Evolutionary conservation across 1,140 invertebrate species (phyloP).

Genomic region (Drosophila orosa): DNA sequence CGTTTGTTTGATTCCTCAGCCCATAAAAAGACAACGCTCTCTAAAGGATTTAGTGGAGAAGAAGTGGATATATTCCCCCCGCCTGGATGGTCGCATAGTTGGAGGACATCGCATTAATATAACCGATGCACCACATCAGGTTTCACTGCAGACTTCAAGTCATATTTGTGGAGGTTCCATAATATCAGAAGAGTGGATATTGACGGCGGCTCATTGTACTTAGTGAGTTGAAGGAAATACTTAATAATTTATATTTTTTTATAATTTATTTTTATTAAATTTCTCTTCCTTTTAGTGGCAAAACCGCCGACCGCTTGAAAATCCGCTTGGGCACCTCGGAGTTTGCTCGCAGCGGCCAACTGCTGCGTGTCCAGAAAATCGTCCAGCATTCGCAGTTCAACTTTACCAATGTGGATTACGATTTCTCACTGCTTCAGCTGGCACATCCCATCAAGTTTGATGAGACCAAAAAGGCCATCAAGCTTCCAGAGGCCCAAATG

Average conservation of each 20-base stretch:
- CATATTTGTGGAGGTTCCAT: slow-evolving; percentile 89
- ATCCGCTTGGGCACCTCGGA: slow-evolving; percentile 74
- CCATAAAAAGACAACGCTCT: slow-evolving; percentile 59
- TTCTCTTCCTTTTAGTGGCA: slow-evolving; percentile 54
- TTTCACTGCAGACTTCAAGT: slow-evolving; percentile 81
- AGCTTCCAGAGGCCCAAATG: slow-evolving; percentile 62
- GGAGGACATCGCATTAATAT: slow-evolving; percentile 84
- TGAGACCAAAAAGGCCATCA: slow-evolving; percentile 64
- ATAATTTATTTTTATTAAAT: not conserved
- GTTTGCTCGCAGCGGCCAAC: slow-evolving; percentile 61
- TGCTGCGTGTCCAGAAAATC: slow-evolving; percentile 68
- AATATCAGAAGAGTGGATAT: slow-evolving; percentile 85
- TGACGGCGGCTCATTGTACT: slow-evolving; percentile 86
- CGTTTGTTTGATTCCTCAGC: slow-evolving; percentile 71
- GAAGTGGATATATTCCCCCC: slow-evolving; percentile 42
- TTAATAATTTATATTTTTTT: not conserved
- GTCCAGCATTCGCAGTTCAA: slow-evolving; percentile 80
- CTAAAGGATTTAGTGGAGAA: slow-evolving; percentile 29
- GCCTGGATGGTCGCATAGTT: slow-evolving; percentile 84
- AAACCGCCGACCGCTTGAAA: slow-evolving; percentile 55
- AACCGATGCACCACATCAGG: slow-evolving; percentile 85
- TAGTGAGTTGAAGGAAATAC: slow-evolving; percentile 64
- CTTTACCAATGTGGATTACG: slow-evolving; percentile 77
- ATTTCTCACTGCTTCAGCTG: slow-evolving; percentile 82
- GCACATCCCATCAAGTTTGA: slow-evolving; percentile 70